Evolutionary conservation across 2,113 vertebrate genomes (phyloP), one percentile per base, ranked within the genome.

Genomic region (Hypanus sabinus): DNA sequence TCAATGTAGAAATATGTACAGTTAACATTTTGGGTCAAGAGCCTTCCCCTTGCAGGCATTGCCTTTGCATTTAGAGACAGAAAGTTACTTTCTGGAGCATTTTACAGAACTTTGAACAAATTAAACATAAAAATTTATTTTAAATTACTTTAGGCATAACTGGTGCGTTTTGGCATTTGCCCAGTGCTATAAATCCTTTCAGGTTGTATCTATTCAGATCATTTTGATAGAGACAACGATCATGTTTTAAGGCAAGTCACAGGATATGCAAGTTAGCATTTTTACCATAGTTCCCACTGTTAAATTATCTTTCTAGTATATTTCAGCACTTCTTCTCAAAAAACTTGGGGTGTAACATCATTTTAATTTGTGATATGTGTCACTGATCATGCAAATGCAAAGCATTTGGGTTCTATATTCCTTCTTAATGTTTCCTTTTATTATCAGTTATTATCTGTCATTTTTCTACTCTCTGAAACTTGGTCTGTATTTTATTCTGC

Each of bases 61-160:
- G 62, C 62, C 14, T 14, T 14, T 11, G 62, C 0, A 6, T 76
- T 76, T 7, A 76, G 73, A 27, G 3, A 30, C 27, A 6, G 27
- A 30, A 76, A 76, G 24, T 5, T 76, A 76, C 8, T 76, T 76
- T 76, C 22, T n/a, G 5, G 24, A 73, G 14, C 24, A 24, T 30
- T 76, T 76, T n/a, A 79, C n/a, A 79, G n/a, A 79, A n/a, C 30
- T 79, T 79, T 79, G 76, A 79, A 79, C n/a, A 11, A 79, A 79
- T 79, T 18, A 36, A 36, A 33, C 36, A 36, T 79, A 14, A 36
- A 4, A 79, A 10, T 12, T 79, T n/a, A 79, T 79, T 79, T 79
- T 4, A 79, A 36, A 36, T 36, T 33, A 79, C 16, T 79, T 16
- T 16, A 36, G 76, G 4, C 75, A 76, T n/a, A 30, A 24, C 75